Percentiles rank a stretch among this genome's conserved stretches.
Conservation (phyloP, 2,797 vertebrate species). For the Poliocrania exsul region DNA sequence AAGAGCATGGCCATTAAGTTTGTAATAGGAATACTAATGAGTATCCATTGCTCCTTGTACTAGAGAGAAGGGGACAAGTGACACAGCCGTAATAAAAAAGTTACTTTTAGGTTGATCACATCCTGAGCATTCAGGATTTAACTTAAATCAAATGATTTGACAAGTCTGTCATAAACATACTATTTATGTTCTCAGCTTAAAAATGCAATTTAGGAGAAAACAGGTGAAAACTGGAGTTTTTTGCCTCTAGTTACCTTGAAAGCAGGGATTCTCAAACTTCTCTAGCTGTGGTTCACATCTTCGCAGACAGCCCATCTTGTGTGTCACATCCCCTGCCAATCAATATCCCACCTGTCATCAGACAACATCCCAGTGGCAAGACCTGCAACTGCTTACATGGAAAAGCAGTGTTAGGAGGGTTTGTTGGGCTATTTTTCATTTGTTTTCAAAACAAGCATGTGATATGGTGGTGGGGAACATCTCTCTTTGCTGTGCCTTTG, state of each 20-base stretch:
- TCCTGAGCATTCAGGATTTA: neutral
- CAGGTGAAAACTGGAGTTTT: neutral
- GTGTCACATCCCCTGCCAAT: neutral
- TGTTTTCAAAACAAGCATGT: neutral
- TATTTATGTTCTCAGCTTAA: slow-evolving; percentile 12
- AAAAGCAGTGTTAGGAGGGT: neutral
- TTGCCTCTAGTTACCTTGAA: neutral
- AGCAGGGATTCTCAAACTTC: neutral
- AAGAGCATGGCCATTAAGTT: neutral
- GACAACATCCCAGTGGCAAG: neutral
- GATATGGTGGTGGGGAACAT: neutral
- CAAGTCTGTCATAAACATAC: neutral
- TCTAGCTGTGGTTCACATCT: neutral
- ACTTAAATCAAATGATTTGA: neutral
- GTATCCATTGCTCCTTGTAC: neutral
- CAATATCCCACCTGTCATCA: neutral
- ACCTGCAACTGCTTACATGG: neutral
- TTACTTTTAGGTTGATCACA: neutral
- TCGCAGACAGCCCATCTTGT: neutral
- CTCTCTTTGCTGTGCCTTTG: neutral
- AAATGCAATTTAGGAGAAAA: neutral
- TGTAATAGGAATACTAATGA: neutral
- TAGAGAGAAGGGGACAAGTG: neutral
- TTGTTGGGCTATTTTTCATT: neutral
- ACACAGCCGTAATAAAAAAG: neutral